Conservation (phyloP, 2,113 vertebrate species). For the Chamaetylas fuelleborni region DNA sequence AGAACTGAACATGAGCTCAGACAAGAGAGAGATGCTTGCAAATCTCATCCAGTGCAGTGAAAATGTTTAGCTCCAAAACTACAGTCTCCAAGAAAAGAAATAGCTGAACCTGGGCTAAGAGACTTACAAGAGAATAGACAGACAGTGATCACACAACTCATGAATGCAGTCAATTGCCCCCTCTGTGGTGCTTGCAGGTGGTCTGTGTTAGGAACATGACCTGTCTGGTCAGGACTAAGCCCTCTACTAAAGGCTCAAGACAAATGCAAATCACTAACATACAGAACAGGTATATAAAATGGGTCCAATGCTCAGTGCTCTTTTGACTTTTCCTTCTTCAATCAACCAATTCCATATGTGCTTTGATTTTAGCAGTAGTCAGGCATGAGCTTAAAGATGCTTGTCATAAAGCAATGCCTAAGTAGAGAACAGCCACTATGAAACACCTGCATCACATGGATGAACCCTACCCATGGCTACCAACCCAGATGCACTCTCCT, state of each 20-base stretch:
- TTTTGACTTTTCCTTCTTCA: not conserved
- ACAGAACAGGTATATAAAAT: not conserved
- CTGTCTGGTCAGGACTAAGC: not conserved
- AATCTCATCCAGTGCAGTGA: not conserved
- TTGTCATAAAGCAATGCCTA: not conserved
- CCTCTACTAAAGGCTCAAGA: not conserved
- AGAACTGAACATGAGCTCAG: not conserved
- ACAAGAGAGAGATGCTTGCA: not conserved
- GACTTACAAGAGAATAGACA: not conserved
- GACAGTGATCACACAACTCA: not conserved
- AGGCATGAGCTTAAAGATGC: not conserved
- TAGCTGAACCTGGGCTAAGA: not conserved
- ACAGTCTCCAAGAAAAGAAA: not conserved
- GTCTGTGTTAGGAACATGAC: not conserved
- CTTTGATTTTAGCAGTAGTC: not conserved
- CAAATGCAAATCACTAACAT: not conserved
- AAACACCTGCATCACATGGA: not conserved
- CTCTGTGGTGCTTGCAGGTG: not conserved
- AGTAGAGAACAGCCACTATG: not conserved
- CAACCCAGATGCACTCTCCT: not conserved
- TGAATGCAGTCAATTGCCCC: not conserved
- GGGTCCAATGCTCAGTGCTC: not conserved
- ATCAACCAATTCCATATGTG: not conserved
- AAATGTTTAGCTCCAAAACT: not conserved
- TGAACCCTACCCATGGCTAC: not conserved